These are phyloP conservation scores for Platycheirus albimanus DNA, from an alignment of 2,888 invertebrate species.

Conservation along the genomic window DNA sequence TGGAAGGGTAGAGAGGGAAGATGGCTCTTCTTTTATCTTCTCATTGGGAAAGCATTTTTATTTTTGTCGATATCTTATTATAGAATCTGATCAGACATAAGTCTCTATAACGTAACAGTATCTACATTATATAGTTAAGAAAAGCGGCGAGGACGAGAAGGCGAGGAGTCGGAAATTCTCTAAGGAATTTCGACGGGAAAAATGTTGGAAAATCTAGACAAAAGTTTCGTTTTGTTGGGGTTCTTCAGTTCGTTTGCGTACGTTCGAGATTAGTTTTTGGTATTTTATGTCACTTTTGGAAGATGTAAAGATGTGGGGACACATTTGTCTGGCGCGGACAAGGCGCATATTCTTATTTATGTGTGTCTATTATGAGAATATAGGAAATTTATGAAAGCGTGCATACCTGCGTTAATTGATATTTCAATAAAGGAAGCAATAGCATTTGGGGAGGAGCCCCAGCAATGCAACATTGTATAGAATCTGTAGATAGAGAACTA, in stretches of 20 bases:
- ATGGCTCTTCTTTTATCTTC: conserved; percentile 47
- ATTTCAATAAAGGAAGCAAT: conserved; percentile 44
- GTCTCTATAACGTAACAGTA: conserved; percentile 38
- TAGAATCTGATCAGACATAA: conserved; percentile 72
- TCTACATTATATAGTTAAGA: conserved; percentile 40
- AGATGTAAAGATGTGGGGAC: conserved; percentile 48
- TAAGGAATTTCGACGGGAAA: conserved; percentile 48
- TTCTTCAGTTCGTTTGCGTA: conserved; percentile 10
- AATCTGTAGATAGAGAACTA: no score
- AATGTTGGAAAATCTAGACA: conserved; percentile 49
- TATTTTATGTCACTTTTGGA: conserved; percentile 55
- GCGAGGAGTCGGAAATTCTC: conserved; percentile 38
- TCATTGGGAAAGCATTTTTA: conserved; percentile 52
- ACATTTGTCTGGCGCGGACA: conserved; percentile 60
- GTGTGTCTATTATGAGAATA: conserved; percentile 50
- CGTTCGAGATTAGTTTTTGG: conserved; percentile 27
- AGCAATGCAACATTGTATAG: background rate
- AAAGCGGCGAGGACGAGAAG: background rate
- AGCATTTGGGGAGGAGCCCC: background rate
- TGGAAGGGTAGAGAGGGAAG: conserved; percentile 1
- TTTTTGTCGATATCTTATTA: conserved; percentile 71
- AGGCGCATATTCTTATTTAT: conserved; percentile 63
- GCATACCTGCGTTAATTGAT: conserved; percentile 66
- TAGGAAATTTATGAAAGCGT: conserved; percentile 56
- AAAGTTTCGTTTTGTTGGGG: conserved; percentile 13